These are phyloP conservation scores for Lepidonotus clava DNA, from an alignment of 2,888 invertebrate species.

Conservation along the genomic window DNA sequence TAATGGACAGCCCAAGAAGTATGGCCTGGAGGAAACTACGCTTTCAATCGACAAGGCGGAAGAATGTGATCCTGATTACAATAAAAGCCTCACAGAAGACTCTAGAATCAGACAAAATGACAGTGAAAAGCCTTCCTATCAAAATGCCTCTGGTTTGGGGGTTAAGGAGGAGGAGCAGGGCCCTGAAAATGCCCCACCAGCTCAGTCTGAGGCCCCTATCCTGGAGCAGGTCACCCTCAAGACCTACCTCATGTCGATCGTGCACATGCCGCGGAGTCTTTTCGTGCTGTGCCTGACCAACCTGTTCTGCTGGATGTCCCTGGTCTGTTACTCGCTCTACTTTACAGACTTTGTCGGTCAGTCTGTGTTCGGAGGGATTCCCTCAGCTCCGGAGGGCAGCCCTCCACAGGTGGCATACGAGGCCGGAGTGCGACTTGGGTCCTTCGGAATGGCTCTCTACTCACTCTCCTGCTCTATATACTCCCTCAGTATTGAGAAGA, in stretches of 20 bases:
- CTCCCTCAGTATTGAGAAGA: slow-evolving; percentile 91
- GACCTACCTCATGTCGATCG: slow-evolving; percentile 93
- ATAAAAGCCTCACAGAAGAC: not conserved
- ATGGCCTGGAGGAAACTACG: slow-evolving; percentile 27
- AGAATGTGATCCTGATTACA: not conserved
- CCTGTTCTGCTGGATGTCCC: slow-evolving; percentile 98
- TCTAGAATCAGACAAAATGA: not conserved
- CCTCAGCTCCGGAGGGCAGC: slow-evolving; percentile 70
- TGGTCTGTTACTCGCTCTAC: slow-evolving; percentile 97
- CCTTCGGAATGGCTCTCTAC: slow-evolving; percentile 94
- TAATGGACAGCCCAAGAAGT: not conserved
- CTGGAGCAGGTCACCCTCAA: slow-evolving; percentile 81
- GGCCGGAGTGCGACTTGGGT: slow-evolving; percentile 95
- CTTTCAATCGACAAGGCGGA: not conserved
- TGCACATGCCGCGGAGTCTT: slow-evolving; percentile 94
- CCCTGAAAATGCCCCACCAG: not conserved
- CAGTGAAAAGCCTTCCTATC: not conserved
- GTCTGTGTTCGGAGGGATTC: slow-evolving; percentile 79
- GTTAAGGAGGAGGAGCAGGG: not conserved
- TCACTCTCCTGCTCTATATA: slow-evolving; percentile 97
- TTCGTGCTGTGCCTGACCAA: slow-evolving; percentile 94
- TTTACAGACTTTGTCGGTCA: slow-evolving; percentile 98
- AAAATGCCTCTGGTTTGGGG: not conserved
- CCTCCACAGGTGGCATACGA: slow-evolving; percentile 84
- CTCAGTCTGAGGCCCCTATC: not conserved